These are phyloP conservation scores for Lapara coniferarum DNA, from an alignment of 2,888 invertebrate genomes.

Conservation along the genomic window DNA sequence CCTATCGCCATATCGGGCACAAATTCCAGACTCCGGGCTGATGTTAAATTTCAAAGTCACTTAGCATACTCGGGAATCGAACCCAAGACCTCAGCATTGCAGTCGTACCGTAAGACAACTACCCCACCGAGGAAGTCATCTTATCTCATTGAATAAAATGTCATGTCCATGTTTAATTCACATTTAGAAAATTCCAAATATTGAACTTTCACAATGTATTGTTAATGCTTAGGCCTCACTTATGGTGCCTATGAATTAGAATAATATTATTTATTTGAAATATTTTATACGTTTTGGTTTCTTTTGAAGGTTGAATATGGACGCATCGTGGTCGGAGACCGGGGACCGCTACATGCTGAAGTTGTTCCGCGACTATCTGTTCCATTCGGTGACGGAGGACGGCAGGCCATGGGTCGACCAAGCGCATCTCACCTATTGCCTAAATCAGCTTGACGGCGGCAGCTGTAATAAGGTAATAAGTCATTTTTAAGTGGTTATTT, in stretches of 20 bases:
- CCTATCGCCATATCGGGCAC: no score
- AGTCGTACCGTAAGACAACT: no score
- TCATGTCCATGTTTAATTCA: not conserved
- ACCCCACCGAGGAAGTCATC: no score
- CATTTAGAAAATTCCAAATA: not conserved
- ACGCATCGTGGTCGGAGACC: constrained; percentile 98
- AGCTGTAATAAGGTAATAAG: constrained; percentile 87
- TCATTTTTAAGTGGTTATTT: no score
- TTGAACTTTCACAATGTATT: no score
- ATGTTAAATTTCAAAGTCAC: no score
- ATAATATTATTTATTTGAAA: not conserved
- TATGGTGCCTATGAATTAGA: not conserved
- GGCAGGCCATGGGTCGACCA: constrained; percentile 98
- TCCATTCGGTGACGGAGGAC: constrained; percentile 97
- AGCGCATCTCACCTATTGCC: constrained; percentile 95
- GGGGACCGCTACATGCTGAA: constrained; percentile 99
- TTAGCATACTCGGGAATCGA: no score
- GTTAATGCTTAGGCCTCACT: not conserved
- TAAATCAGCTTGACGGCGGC: constrained; percentile 96
- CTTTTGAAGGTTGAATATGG: constrained; percentile 91
- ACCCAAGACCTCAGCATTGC: no score
- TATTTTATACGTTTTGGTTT: not conserved
- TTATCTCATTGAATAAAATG: not conserved
- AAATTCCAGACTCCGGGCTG: no score
- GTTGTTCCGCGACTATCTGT: constrained; percentile 98